Percentiles rank a stretch among this genome's conserved stretches.
Evolutionary conservation across 2,888 invertebrate species (phyloP).

Genomic region (Erpobdella octoculata): DNA sequence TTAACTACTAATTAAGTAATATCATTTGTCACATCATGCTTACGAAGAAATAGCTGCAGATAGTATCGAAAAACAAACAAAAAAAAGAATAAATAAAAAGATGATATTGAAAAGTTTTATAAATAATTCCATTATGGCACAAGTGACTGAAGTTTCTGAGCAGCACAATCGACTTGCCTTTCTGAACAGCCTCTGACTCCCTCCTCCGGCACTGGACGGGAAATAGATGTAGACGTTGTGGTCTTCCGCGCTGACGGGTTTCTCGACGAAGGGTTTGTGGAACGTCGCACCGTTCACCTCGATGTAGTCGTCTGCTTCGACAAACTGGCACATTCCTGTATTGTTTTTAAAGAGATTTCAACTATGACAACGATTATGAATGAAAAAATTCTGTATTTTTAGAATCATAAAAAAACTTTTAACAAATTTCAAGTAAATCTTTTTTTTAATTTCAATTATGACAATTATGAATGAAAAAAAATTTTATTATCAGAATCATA

Average conservation of each 20-base stretch:
- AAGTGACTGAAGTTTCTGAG: too few relatives aligned
- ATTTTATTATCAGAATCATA: too few relatives aligned
- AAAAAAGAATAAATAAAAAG: neutral
- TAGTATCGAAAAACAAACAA: neutral
- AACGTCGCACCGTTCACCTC: slow-evolving; percentile 86
- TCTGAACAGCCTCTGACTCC: slow-evolving; percentile 90
- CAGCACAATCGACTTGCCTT: slow-evolving; percentile 62
- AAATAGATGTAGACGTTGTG: slow-evolving; percentile 99
- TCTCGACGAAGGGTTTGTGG: slow-evolving; percentile 98
- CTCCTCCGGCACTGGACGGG: slow-evolving; percentile 92
- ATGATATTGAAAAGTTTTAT: slow-evolving; percentile 8
- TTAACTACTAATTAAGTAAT: neutral
- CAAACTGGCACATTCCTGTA: slow-evolving; percentile 52
- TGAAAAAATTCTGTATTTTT: too few relatives aligned
- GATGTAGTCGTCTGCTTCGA: slow-evolving; percentile 88
- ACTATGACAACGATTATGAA: too few relatives aligned
- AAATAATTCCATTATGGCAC: too few relatives aligned
- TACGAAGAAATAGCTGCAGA: neutral
- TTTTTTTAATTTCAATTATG: too few relatives aligned
- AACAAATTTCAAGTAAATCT: too few relatives aligned
- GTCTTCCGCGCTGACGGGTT: slow-evolving; percentile 97
- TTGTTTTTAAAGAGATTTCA: neutral
- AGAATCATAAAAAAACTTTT: too few relatives aligned
- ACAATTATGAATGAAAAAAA: too few relatives aligned
- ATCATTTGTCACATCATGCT: too few relatives aligned